A percentile compares a stretch with the other conserved stretches of the same genome.
Evolutionary conservation across 1,140 invertebrate genomes (phyloP).

Genomic region (Anoplophora glabripennis): DNA sequence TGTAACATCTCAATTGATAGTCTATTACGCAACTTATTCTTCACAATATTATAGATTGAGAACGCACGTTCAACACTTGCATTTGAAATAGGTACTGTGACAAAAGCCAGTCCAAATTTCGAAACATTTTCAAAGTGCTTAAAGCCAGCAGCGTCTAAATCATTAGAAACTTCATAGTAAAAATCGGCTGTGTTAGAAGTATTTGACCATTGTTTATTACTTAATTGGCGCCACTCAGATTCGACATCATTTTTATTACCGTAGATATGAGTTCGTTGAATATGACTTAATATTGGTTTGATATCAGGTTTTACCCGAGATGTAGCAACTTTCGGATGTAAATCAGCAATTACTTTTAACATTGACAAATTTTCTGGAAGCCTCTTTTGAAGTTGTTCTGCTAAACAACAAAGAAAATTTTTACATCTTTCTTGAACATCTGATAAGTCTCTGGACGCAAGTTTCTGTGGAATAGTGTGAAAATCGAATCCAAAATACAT

Average conservation of each 20-base stretch:
- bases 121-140: conserved; percentile 37
- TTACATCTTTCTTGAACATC: conserved; percentile 35
- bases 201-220: conserved; percentile 25
- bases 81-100: conserved; percentile 36
- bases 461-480: conserved; percentile 17
- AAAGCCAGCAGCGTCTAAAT: conserved; percentile 34
- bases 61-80: conserved; percentile 38
- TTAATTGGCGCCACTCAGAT: conserved; percentile 23
- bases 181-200: conserved; percentile 27
- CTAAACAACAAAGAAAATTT: conserved; percentile 34
- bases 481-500: conserved; percentile 38
- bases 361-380: conserved; percentile 39
- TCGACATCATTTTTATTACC: conserved; percentile 27
- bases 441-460: conserved; percentile 21
- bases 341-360: conserved; percentile 34
- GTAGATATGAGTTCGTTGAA: conserved; percentile 34
- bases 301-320: conserved; percentile 29
- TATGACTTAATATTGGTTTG: conserved; percentile 24
- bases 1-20: conserved; percentile 17
- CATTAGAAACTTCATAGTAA: conserved; percentile 37
- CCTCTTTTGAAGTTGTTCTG: conserved; percentile 36
- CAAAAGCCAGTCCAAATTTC: conserved; percentile 37
- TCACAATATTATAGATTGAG: conserved; percentile 31
- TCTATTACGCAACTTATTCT: conserved; percentile 23
- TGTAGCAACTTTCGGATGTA: conserved; percentile 37